Conservation (phyloP, 2,888 invertebrate genomes). For the Antitype chi region DNA sequence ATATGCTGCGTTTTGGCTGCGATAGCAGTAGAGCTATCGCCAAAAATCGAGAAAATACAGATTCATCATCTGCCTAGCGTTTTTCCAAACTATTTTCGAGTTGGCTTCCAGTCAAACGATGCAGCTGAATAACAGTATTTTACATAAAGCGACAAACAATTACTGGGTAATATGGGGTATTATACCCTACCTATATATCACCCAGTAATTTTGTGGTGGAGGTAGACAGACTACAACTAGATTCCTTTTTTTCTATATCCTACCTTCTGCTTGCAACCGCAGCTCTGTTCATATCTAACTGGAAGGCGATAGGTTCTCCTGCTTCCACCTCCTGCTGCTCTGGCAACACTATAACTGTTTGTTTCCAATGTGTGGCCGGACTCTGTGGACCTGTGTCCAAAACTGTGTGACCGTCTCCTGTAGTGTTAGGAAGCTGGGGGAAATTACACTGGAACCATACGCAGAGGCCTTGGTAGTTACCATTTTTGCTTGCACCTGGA, state of each 20-base stretch:
- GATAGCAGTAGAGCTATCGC: too few species aligned
- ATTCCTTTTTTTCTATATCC: neutral
- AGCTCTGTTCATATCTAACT: constrained; percentile 91
- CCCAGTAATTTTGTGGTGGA: too few species aligned
- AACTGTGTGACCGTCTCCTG: constrained; percentile 90
- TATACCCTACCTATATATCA: too few species aligned
- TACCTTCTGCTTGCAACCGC: constrained; percentile 83
- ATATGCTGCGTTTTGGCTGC: too few species aligned
- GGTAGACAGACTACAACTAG: neutral
- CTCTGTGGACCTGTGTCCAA: constrained; percentile 95
- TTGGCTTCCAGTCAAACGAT: too few species aligned
- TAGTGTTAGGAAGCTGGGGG: constrained; percentile 85
- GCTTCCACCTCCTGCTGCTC: constrained; percentile 89
- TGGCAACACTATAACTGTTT: constrained; percentile 96
- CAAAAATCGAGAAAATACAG: neutral
- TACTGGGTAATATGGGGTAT: too few species aligned
- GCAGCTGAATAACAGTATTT: too few species aligned
- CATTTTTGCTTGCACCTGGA: constrained; percentile 89
- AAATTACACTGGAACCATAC: constrained; percentile 96
- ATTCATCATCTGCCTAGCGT: too few species aligned
- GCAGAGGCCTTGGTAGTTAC: constrained; percentile 93
- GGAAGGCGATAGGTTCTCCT: constrained; percentile 93
- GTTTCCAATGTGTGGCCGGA: constrained; percentile 97
- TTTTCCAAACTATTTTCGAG: too few species aligned
- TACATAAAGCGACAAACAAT: too few species aligned